Evolutionary conservation across 2,888 invertebrate species (phyloP), one percentile per base, ranked within the genome.

Genomic region (Ferdinandea cuprea): DNA sequence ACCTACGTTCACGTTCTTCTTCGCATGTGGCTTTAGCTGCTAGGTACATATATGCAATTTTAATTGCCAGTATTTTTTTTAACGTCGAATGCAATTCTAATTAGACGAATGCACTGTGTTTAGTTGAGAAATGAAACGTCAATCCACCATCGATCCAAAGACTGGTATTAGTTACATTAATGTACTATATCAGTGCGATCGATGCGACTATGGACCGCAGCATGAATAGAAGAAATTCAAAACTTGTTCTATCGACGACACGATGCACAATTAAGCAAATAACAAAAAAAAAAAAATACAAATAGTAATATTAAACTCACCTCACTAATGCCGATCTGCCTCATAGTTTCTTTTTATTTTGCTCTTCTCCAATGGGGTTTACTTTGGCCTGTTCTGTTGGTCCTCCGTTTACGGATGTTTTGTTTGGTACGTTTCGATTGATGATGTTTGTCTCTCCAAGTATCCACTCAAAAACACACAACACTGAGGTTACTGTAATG

Each of bases 281-380:
- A 48, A 54, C 17, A 65, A 35, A 37, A 9, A 54, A 44, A 56
- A 21, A 28, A 11, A n/a, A n/a, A n/a, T n/a, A n/a, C n/a, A n/a
- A n/a, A n/a, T n/a, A n/a, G n/a, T n/a, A n/a, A n/a, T n/a, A n/a
- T n/a, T 25, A 44, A 40, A 72, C 83, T 83, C 73, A 83, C 83
- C 83, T 83, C 83, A 56, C 78, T 83, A 58, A 58, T 83, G 59
- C 74, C 74, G 76, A 80, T 80, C 58, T 78, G 78, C 78, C 83
- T 78, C 83, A 83, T 83, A 58, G 72, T 78, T 78, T 83, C 83
- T 78, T 61, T 71, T 59, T 40, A 40, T 59, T 58, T 44, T 71
- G 17, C 21, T 37, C 63, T 59, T 4, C 37, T 19, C 17, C 3
- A 50, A 52, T 56, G 25, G 58, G 59, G 37, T 48, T 58, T 35